A percentile compares a stretch with the other conserved stretches of the same genome.
Evolutionary conservation across 2,888 invertebrate species (phyloP).

Genomic region (Drosophila yooni): DNA sequence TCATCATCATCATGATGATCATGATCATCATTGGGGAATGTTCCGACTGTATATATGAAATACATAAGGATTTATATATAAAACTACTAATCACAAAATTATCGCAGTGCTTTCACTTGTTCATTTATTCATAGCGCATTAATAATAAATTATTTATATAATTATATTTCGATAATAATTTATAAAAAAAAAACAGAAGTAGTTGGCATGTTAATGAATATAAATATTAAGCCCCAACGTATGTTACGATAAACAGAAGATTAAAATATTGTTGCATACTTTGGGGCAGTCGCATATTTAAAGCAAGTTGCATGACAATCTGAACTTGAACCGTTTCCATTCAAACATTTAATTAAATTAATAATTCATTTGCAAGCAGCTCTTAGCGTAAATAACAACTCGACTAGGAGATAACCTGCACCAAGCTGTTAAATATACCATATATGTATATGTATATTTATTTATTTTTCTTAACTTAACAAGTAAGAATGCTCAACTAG

Average conservation of each 20-base stretch:
- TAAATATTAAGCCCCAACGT: background rate
- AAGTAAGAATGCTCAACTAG: no score
- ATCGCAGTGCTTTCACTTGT: background rate
- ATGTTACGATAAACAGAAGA: background rate
- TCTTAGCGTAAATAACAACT: background rate
- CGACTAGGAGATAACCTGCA: no score
- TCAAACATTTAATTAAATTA: background rate
- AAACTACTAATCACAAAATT: background rate
- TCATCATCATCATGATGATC: slow-evolving; percentile 13
- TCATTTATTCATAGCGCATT: background rate
- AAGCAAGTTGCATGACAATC: no score
- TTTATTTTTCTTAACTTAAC: no score
- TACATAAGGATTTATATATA: background rate
- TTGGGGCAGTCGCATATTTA: background rate
- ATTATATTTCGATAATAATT: background rate
- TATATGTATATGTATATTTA: no score
- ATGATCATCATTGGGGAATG: slow-evolving; percentile 1
- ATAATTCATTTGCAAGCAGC: background rate
- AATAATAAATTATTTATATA: background rate
- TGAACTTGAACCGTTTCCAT: no score
- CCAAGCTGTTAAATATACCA: no score
- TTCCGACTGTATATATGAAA: background rate
- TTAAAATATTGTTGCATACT: slow-evolving; percentile 3
- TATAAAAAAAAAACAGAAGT: background rate
- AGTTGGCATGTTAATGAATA: background rate